These are phyloP conservation scores for Istiophorus platypterus DNA, from an alignment of 2,113 vertebrate genomes.

Conservation along the genomic window DNA sequence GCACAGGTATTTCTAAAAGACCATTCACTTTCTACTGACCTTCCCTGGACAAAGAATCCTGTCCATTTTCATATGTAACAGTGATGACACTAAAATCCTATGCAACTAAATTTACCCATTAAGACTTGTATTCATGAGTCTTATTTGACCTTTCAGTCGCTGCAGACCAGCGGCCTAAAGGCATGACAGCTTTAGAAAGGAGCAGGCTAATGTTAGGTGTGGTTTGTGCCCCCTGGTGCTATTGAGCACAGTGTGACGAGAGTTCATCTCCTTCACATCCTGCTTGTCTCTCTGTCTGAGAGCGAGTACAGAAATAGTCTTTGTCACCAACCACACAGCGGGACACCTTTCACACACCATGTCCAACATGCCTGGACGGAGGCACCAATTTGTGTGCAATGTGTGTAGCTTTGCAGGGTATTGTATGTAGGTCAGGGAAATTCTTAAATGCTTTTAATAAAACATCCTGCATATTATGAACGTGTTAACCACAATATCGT, in stretches of 20 bases:
- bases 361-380: constrained; percentile 61
- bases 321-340: constrained; percentile 68
- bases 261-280: constrained; percentile 70
- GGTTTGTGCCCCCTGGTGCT: constrained; percentile 61
- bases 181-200: constrained; percentile 53
- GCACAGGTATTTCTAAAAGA: background rate
- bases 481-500: background rate
- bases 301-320: constrained; percentile 74
- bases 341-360: constrained; percentile 68
- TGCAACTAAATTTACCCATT: constrained; percentile 1
- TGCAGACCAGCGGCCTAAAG: constrained; percentile 33
- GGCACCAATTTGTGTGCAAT: constrained; percentile 29
- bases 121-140: constrained; percentile 31
- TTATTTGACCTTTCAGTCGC: constrained; percentile 54
- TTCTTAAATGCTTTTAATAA: background rate
- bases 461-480: background rate
- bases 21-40: background rate
- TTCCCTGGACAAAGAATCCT: background rate
- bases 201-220: constrained; percentile 64
- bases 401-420: constrained; percentile 10
- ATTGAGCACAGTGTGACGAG: constrained; percentile 63
- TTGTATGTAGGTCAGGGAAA: constrained; percentile 7
- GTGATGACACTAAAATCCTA: background rate
- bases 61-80: background rate
- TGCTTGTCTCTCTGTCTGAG: constrained; percentile 51